Percentiles rank a stretch among this genome's conserved stretches.
phyloP scores from a whole-genome alignment of 2,888 invertebrate genomes.

The Ormyrus pomaceus region DNA sequence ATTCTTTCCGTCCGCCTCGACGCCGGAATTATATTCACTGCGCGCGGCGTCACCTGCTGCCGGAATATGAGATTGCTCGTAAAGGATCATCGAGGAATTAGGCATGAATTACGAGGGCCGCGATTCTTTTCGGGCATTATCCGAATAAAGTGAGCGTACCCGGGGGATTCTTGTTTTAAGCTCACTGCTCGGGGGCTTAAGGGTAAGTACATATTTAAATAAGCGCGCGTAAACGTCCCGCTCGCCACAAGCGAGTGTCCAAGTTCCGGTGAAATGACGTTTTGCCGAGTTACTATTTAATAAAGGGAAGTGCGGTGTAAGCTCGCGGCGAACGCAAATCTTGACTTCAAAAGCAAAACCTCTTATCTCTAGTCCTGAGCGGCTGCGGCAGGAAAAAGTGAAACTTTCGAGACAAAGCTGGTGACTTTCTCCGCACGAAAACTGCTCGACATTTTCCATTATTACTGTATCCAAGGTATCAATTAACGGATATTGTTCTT shows the following conservation, averaged over 20 bases:
- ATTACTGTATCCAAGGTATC: not conserved
- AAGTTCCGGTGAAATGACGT: constrained; percentile 33
- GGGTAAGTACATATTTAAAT: too few relatives aligned
- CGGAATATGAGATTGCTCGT: not conserved
- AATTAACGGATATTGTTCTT: too few relatives aligned
- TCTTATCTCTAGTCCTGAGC: constrained; percentile 61
- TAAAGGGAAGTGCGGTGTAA: constrained; percentile 43
- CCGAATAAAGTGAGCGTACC: not conserved
- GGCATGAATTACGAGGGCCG: too few relatives aligned
- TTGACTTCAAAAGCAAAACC: constrained; percentile 64
- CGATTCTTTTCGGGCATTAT: constrained; percentile 9
- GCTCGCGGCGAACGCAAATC: constrained; percentile 17
- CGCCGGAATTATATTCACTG: too few relatives aligned
- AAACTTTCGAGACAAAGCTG: constrained; percentile 39
- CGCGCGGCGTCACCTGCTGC: not conserved
- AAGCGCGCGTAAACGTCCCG: not conserved
- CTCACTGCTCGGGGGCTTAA: too few relatives aligned
- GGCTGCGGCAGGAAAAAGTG: constrained; percentile 33
- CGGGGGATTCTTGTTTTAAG: too few relatives aligned
- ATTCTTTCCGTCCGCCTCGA: not conserved
- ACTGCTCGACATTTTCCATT: not conserved
- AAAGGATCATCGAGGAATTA: too few relatives aligned
- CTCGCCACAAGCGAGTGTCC: constrained; percentile 7
- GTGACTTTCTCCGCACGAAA: constrained; percentile 30
- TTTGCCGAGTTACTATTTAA: constrained; percentile 51